Conservation (phyloP, 2,888 invertebrate genomes). For the Zygogramma bicolorata region DNA sequence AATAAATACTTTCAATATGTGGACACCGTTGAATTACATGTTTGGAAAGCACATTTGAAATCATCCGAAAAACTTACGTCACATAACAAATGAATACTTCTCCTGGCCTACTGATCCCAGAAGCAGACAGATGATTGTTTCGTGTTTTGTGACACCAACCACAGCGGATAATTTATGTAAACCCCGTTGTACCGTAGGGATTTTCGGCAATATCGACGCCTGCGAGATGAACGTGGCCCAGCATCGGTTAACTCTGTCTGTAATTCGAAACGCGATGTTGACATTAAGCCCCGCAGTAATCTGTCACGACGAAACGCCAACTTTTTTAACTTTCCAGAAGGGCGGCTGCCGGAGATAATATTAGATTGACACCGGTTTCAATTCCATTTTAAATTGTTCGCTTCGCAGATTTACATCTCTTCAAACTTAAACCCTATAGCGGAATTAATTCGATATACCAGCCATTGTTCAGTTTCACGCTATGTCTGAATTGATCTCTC, state of each 20-base stretch:
- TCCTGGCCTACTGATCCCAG: not conserved
- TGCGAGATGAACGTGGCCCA: slow-evolving; percentile 38
- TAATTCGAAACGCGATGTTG: slow-evolving; percentile 67
- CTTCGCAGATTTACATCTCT: slow-evolving; percentile 63
- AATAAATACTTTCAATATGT: too few relatives aligned
- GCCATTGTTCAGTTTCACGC: slow-evolving; percentile 47
- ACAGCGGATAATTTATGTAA: slow-evolving; percentile 41
- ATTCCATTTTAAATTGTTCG: slow-evolving; percentile 65
- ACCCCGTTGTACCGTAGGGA: slow-evolving; percentile 35
- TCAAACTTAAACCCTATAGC: slow-evolving; percentile 61
- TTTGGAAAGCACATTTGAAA: too few relatives aligned
- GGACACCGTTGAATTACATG: too few relatives aligned
- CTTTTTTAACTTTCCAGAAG: slow-evolving; percentile 59
- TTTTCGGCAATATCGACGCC: slow-evolving; percentile 43
- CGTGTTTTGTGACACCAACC: slow-evolving; percentile 32
- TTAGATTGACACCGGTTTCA: slow-evolving; percentile 65
- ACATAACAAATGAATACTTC: not conserved
- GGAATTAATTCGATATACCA: slow-evolving; percentile 60
- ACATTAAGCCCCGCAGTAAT: slow-evolving; percentile 66
- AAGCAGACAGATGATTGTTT: slow-evolving; percentile 29
- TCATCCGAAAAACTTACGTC: too few relatives aligned
- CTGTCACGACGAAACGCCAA: slow-evolving; percentile 65
- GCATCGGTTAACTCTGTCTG: slow-evolving; percentile 57
- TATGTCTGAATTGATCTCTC: slow-evolving; percentile 39
- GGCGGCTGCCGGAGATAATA: slow-evolving; percentile 61